A percentile compares a stretch with the other conserved stretches of the same genome.
phyloP scores from a whole-genome alignment of 2,797 vertebrate genomes.

The Neosalanx taihuensis region DNA sequence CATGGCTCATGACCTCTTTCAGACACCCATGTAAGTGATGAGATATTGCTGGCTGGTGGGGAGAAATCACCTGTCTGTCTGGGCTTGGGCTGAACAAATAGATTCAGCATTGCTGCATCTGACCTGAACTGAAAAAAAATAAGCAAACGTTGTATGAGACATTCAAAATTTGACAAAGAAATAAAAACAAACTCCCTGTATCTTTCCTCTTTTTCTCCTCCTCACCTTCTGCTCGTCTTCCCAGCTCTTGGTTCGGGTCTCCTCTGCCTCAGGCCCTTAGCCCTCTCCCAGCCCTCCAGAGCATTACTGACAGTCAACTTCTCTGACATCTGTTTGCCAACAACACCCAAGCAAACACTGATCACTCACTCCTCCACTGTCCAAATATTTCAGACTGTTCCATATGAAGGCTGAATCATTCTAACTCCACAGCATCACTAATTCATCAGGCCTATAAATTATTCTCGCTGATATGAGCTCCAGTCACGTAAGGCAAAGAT shows the following conservation, averaged over 20 bases:
- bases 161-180: background rate
- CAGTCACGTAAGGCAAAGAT: slow-evolving; percentile 77
- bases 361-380: slow-evolving; percentile 71
- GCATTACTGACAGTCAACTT: slow-evolving; percentile 59
- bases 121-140: background rate
- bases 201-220: background rate
- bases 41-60: background rate
- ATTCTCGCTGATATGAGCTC: slow-evolving; percentile 80
- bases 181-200: background rate
- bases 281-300: slow-evolving; percentile 36
- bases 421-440: slow-evolving; percentile 73
- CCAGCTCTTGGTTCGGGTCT: slow-evolving; percentile 4
- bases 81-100: background rate
- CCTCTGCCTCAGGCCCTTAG: slow-evolving; percentile 9
- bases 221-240: background rate
- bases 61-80: slow-evolving; percentile 1
- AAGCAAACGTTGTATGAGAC: background rate
- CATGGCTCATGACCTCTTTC: background rate
- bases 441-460: slow-evolving; percentile 78
- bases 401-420: slow-evolving; percentile 72
- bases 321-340: slow-evolving; percentile 71
- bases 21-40: background rate
- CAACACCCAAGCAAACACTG: slow-evolving; percentile 64
- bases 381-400: slow-evolving; percentile 78
- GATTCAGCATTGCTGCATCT: background rate